Conservation (phyloP, 2,113 vertebrate species). For the Bubo bubo region DNA sequence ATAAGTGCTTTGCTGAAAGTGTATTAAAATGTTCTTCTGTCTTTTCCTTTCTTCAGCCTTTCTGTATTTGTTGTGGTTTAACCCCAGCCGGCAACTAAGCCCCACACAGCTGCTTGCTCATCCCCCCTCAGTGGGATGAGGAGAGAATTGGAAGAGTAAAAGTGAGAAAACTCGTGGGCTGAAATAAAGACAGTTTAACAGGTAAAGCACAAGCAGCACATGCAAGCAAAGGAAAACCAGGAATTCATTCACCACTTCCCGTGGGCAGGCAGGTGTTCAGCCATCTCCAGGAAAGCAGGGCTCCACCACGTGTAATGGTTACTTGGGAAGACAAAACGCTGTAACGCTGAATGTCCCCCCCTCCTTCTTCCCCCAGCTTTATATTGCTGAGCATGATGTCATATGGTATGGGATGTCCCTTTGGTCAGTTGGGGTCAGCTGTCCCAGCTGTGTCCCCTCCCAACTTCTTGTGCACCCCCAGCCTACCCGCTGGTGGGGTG, state of each 20-base stretch:
- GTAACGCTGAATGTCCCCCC: fast-evolving
- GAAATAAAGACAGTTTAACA: neutral
- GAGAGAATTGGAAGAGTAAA: neutral
- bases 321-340: neutral
- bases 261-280: neutral
- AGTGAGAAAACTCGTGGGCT: neutral
- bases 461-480: neutral
- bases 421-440: neutral
- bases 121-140: fast-evolving
- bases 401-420: neutral
- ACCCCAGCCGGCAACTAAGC: neutral
- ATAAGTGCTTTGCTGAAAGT: neutral
- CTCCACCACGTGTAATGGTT: fast-evolving
- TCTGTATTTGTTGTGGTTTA: neutral
- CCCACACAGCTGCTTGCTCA: fast-evolving
- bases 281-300: neutral
- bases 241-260: neutral
- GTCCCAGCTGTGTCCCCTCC: neutral
- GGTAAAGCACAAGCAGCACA: fast-evolving
- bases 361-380: neutral
- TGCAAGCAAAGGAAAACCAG: neutral
- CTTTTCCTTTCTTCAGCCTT: neutral
- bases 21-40: neutral
- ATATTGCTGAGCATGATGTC: neutral
- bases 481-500: neutral